phyloP scores from a whole-genome alignment of 1,140 invertebrate species.

The Calephelis nemesis region DNA sequence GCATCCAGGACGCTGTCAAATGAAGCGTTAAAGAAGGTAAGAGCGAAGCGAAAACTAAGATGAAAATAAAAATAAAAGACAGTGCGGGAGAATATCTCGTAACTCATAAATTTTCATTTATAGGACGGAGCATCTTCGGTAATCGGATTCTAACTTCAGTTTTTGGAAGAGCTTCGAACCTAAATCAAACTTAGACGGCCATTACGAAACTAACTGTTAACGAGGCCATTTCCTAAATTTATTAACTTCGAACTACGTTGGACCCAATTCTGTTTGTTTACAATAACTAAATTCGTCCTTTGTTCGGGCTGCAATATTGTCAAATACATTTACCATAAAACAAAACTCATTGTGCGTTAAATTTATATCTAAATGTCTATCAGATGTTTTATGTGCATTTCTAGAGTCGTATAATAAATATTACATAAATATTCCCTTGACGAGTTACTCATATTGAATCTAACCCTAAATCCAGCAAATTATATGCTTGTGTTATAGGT shows the following conservation, averaged over 20 bases:
- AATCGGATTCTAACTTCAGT: slow-evolving; percentile 30
- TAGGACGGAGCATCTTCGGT: slow-evolving; percentile 24
- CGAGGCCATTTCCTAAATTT: slow-evolving; percentile 30
- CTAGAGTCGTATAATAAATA: too few species aligned
- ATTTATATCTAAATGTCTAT: not conserved
- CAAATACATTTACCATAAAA: not conserved
- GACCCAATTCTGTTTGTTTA: slow-evolving; percentile 27
- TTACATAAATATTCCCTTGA: too few species aligned
- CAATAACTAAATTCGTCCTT: slow-evolving; percentile 14
- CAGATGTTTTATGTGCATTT: not conserved
- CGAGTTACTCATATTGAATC: too few species aligned
- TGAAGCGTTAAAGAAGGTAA: slow-evolving; percentile 21
- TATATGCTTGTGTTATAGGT: too few species aligned
- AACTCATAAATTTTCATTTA: slow-evolving; percentile 29
- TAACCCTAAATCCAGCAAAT: too few species aligned
- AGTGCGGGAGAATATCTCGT: slow-evolving; percentile 21
- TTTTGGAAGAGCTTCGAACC: slow-evolving; percentile 25
- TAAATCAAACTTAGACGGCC: slow-evolving; percentile 31
- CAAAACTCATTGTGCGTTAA: not conserved
- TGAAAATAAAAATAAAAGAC: slow-evolving; percentile 18
- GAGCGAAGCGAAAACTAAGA: slow-evolving; percentile 9
- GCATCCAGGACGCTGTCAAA: not conserved
- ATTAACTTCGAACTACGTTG: slow-evolving; percentile 30
- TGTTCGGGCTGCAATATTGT: slow-evolving; percentile 9
- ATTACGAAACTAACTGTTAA: slow-evolving; percentile 31